Percentiles rank a stretch among this genome's conserved stretches.
These are phyloP conservation scores for Alces alces DNA, from an alignment of 2,113 vertebrate genomes.

Conservation along the genomic window DNA sequence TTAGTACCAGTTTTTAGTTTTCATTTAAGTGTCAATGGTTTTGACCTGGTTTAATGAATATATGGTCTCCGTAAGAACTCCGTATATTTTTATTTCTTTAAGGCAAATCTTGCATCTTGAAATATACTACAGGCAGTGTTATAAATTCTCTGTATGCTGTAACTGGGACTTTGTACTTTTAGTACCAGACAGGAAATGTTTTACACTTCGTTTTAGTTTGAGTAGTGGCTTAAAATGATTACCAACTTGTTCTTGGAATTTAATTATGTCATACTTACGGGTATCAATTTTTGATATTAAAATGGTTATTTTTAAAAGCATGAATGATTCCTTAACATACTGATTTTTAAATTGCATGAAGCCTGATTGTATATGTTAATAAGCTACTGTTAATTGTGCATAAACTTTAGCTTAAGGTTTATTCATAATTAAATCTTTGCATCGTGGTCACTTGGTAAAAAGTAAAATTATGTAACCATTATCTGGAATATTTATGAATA, in stretches of 20 bases:
- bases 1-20: background rate
- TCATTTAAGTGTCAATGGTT: background rate
- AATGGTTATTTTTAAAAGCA: background rate
- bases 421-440: background rate
- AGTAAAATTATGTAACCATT: conserved; percentile 23
- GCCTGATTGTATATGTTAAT: background rate
- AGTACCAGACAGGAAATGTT: background rate
- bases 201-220: background rate
- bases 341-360: background rate
- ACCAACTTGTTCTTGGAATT: background rate
- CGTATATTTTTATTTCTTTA: conserved; percentile 1
- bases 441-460: background rate
- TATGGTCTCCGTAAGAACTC: background rate
- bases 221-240: conserved; percentile 1
- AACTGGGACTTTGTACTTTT: background rate
- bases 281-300: background rate
- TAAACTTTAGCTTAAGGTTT: background rate
- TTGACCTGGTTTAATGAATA: background rate
- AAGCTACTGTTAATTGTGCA: background rate
- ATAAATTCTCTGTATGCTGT: background rate
- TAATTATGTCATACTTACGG: background rate
- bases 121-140: background rate
- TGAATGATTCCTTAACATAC: background rate
- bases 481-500: background rate
- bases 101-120: background rate